Base-by-base conservation (phyloP, 2,888 invertebrate genomes). In the Serrognathus titanus region DNA sequence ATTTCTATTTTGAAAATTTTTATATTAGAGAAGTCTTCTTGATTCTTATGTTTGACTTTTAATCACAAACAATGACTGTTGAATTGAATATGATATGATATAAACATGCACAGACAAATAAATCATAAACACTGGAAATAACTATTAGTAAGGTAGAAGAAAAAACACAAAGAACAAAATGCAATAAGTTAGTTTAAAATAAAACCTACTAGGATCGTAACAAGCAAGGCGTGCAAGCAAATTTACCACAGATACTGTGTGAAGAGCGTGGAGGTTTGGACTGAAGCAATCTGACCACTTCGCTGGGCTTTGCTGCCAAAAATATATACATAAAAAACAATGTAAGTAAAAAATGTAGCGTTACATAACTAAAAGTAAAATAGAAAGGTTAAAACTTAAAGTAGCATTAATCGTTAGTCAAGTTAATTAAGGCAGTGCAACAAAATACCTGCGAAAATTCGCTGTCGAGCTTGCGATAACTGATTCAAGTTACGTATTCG, bases 401-500 rank as follows among this genome's bases (percentile, higher is more conserved):
- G 9, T 39, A 40, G 39, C 37, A 10, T 48, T 24, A 13, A 16
- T 13, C 10, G 38, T 50, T 38, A 38, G 6, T 8, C 47, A 43
- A 57, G 39, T 39, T 11, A 38, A 49, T 41, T 11, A 12, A 20
- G 6, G 8, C 41, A 52, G 53, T 47, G 16, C 51, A 55, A 55
- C 35, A 48, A 31, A 31, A 31, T 31, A 94, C 94, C 94, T 82
- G 90, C 89, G 71, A 94, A 92, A 75, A 90, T 85, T 75, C 88
- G 84, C 68, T 94, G 91, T 66, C 88, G 82, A 51, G 86, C 82
- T 75, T 87, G 85, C 62, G 88, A 82, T 61, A 91, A 85, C 77
- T 90, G 87, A 75, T 87, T 92, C 77, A 88, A 88, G 76, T 90
- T 89, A 70, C 89, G 86, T 63, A 95, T 90, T 73, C 82, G 85